phyloP scores from a whole-genome alignment of 23 tunicate species.

The Oikopleura dioica region DNA sequence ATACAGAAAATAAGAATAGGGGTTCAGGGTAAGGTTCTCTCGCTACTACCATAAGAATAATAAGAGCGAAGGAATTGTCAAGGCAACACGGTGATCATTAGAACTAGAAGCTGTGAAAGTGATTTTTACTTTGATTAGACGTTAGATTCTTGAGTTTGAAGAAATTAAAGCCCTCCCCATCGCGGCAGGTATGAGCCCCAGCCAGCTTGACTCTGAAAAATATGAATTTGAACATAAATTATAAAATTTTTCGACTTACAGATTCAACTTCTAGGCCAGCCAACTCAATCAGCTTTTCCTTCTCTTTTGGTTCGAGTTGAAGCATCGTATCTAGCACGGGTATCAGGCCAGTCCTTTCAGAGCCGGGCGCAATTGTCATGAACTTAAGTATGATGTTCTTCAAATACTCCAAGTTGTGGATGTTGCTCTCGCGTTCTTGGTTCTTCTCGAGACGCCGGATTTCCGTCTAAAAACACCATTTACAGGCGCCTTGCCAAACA shows the following conservation, averaged over 20 bases:
- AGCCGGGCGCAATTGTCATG: slow-evolving; percentile 1
- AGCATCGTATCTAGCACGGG: slow-evolving; percentile 10
- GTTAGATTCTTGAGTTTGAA: background rate
- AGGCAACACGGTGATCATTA: too few species aligned
- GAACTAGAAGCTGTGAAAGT: too few species aligned
- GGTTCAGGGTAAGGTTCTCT: background rate
- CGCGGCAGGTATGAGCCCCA: slow-evolving; percentile 3
- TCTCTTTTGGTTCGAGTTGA: background rate
- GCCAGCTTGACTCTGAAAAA: background rate
- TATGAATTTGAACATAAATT: too few species aligned
- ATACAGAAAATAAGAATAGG: slow-evolving; percentile 6
- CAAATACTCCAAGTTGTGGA: background rate
- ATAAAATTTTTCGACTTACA: too few species aligned
- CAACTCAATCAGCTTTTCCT: background rate
- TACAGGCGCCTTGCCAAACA: too few species aligned
- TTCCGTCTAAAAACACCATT: too few species aligned
- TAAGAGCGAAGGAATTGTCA: too few species aligned
- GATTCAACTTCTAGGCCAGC: background rate
- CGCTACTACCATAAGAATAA: too few species aligned
- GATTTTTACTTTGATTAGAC: too few species aligned
- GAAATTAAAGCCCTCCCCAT: background rate
- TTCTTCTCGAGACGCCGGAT: slow-evolving; percentile 6
- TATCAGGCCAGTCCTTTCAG: background rate
- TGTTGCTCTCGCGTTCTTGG: slow-evolving; percentile 2
- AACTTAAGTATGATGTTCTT: slow-evolving; percentile 1